These are phyloP conservation scores for Osmoderma eremita DNA, from an alignment of 2,888 invertebrate species.

Conservation along the genomic window DNA sequence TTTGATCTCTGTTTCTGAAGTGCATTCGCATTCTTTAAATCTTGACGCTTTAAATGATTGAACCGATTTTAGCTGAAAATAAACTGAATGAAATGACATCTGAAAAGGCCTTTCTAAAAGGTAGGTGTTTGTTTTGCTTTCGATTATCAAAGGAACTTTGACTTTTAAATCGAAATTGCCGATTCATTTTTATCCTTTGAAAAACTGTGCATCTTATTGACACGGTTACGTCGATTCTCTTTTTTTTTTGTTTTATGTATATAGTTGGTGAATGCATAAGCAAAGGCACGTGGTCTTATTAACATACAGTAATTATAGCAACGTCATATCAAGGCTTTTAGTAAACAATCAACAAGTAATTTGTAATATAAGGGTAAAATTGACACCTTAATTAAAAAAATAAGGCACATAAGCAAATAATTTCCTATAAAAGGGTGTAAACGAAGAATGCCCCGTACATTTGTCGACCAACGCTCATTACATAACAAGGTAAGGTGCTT, in stretches of 20 bases:
- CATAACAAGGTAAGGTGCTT: conserved; percentile 12
- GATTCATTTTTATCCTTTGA: background rate
- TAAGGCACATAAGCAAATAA: conserved; percentile 9
- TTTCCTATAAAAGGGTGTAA: conserved; percentile 23
- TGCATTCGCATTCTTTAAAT: too few relatives aligned
- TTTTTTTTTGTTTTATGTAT: background rate
- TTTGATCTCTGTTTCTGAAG: background rate
- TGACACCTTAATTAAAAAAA: conserved; percentile 32
- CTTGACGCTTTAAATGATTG: too few relatives aligned
- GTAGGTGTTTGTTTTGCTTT: too few relatives aligned
- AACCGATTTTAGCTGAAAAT: too few relatives aligned
- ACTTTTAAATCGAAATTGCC: background rate
- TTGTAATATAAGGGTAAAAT: conserved; percentile 19
- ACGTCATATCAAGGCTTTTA: conserved; percentile 26
- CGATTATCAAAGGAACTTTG: too few relatives aligned
- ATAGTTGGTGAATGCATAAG: conserved; percentile 1
- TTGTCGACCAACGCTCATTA: conserved; percentile 15
- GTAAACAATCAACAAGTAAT: conserved; percentile 37
- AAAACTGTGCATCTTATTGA: conserved; percentile 17
- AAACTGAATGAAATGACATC: too few relatives aligned
- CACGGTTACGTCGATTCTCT: conserved; percentile 32
- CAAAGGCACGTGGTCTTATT: conserved; percentile 28
- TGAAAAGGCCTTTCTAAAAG: too few relatives aligned
- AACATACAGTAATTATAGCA: conserved; percentile 28
- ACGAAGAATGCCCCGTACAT: background rate